Evolutionary conservation across 2,888 invertebrate genomes (phyloP).

Genomic region (Penaeus monodon): DNA sequence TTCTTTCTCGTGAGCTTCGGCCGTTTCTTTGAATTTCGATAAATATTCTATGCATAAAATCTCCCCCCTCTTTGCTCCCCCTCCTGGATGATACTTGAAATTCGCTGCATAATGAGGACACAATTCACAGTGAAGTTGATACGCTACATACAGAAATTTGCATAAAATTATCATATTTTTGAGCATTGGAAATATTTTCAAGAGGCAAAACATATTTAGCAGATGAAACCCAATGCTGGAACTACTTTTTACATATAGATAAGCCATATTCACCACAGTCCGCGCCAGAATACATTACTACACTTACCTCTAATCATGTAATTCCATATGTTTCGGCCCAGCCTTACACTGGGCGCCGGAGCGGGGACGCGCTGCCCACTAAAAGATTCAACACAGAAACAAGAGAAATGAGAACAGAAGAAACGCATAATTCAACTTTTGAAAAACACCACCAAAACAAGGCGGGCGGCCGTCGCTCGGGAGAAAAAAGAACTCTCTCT

Average conservation of each 20-base stretch:
- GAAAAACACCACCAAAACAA: neutral
- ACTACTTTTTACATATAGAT: neutral
- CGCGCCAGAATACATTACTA: no score
- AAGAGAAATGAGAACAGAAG: neutral
- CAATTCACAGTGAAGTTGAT: conserved; percentile 15
- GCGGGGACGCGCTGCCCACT: no score
- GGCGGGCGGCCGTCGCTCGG: no score
- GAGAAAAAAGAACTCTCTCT: no score
- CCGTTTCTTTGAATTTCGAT: conserved; percentile 31
- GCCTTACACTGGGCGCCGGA: no score
- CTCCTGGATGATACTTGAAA: no score
- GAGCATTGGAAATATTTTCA: conserved; percentile 8
- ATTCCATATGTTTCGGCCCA: no score
- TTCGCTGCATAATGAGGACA: conserved; percentile 5
- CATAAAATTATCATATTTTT: conserved; percentile 15
- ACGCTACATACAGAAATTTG: neutral
- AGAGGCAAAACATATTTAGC: conserved; percentile 5
- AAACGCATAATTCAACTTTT: no score
- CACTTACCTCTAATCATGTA: no score
- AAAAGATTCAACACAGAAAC: neutral
- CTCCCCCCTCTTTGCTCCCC: neutral
- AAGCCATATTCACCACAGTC: neutral
- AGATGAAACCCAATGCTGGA: conserved; percentile 1
- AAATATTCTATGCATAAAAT: conserved; percentile 38
- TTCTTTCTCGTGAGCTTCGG: neutral